phyloP scores from a whole-genome alignment of 1,140 invertebrate genomes.

The Drosophila biarmipes region DNA sequence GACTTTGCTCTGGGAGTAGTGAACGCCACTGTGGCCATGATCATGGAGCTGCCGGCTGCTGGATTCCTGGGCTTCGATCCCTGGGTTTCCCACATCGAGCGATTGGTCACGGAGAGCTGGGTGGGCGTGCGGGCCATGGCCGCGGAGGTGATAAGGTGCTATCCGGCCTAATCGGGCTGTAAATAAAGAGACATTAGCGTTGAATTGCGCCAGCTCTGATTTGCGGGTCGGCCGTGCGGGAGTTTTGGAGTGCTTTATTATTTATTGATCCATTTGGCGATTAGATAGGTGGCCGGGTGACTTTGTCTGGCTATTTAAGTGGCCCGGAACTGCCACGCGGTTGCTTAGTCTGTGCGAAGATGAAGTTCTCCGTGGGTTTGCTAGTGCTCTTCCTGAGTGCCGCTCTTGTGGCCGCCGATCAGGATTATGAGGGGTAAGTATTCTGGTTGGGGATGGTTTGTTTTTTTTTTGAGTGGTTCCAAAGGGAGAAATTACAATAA shows the following conservation, averaged over 20 bases:
- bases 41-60: constrained; percentile 89
- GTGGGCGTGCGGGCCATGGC: constrained; percentile 86
- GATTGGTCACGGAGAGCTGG: constrained; percentile 89
- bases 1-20: constrained; percentile 88
- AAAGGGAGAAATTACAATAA: no score
- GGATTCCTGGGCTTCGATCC: constrained; percentile 87
- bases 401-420: constrained; percentile 39
- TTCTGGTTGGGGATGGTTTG: no score
- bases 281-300: constrained; percentile 42
- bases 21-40: constrained; percentile 87
- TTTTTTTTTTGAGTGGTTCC: no score
- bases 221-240: constrained; percentile 19
- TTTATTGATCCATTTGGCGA: constrained; percentile 36
- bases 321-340: constrained; percentile 15
- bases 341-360: constrained; percentile 33
- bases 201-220: constrained; percentile 40
- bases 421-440: constrained; percentile 58
- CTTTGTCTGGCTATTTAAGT: constrained; percentile 53
- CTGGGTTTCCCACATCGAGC: constrained; percentile 87
- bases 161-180: constrained; percentile 25
- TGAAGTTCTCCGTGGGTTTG: constrained; percentile 45
- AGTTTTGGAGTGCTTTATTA: constrained; percentile 25
- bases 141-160: constrained; percentile 59
- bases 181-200: constrained; percentile 54
- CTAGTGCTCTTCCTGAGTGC: constrained; percentile 40